Percentiles rank a stretch among this genome's conserved stretches.
Conservation (phyloP, 2,113 vertebrate species). For the Cyprichromis sp. region DNA sequence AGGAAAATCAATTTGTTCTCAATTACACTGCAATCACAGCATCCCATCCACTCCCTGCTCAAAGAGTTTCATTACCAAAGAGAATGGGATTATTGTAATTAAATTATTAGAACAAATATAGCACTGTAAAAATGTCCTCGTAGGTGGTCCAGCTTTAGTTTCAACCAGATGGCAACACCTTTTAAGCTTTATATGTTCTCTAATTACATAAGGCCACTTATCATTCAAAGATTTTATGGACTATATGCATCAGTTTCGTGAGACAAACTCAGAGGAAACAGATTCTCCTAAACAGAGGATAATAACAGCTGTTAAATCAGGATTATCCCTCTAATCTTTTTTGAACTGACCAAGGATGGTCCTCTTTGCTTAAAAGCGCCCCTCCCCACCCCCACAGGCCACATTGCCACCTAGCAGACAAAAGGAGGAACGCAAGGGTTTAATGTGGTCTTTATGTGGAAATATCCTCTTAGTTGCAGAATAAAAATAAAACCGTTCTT, state of each 20-base stretch:
- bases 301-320: constrained; percentile 44
- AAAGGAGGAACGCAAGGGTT: background rate
- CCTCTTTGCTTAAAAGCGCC: background rate
- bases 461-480: background rate
- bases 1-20: constrained; percentile 42
- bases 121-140: background rate
- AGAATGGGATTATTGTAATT: constrained; percentile 17
- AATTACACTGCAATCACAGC: constrained; percentile 17
- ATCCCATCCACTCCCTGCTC: background rate
- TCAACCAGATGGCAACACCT: background rate
- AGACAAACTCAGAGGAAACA: constrained; percentile 21
- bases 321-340: constrained; percentile 55
- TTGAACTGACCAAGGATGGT: constrained; percentile 23
- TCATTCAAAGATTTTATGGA: background rate
- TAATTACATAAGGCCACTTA: background rate
- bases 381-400: background rate
- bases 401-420: constrained; percentile 59
- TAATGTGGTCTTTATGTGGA: background rate
- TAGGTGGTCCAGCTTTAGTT: background rate
- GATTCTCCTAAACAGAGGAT: constrained; percentile 44
- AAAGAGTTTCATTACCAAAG: background rate
- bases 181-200: background rate
- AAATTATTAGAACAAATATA: constrained; percentile 8
- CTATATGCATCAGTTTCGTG: background rate
- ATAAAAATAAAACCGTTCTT: background rate